Evolutionary conservation across 2,113 vertebrate species (phyloP).

Genomic region (Raphicerus campestris): DNA sequence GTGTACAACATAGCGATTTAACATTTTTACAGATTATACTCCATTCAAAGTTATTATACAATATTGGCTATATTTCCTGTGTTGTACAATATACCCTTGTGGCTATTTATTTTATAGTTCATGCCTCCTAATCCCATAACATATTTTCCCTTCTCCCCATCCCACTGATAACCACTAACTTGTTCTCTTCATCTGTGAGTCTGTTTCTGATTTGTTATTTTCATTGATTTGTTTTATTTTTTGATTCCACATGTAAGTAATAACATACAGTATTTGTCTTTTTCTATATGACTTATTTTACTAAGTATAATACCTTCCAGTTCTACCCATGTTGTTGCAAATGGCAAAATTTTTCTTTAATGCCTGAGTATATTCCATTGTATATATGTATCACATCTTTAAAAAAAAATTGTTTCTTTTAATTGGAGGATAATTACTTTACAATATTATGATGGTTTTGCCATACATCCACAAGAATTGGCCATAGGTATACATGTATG

Average conservation of each 20-base stretch:
- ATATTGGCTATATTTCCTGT: background rate
- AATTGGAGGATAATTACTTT: background rate
- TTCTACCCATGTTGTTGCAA: background rate
- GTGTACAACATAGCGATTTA: background rate
- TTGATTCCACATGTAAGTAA: background rate
- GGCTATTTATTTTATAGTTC: background rate
- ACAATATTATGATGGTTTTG: background rate
- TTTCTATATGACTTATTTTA: background rate
- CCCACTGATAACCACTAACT: background rate
- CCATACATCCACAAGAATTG: rapidly evolving
- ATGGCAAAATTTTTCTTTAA: background rate
- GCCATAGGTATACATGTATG: background rate
- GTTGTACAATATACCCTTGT: background rate
- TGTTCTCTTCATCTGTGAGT: background rate
- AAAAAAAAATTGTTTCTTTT: background rate
- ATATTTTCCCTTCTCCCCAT: background rate
- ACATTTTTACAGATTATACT: background rate
- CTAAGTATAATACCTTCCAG: background rate
- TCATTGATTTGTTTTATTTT: background rate
- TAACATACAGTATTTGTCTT: background rate
- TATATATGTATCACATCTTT: background rate
- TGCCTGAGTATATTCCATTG: background rate
- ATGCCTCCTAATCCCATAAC: background rate
- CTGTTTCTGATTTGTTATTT: background rate
- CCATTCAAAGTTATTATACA: background rate